Base-by-base conservation (phyloP, 2,113 vertebrate species). In the Sitta europaea region DNA sequence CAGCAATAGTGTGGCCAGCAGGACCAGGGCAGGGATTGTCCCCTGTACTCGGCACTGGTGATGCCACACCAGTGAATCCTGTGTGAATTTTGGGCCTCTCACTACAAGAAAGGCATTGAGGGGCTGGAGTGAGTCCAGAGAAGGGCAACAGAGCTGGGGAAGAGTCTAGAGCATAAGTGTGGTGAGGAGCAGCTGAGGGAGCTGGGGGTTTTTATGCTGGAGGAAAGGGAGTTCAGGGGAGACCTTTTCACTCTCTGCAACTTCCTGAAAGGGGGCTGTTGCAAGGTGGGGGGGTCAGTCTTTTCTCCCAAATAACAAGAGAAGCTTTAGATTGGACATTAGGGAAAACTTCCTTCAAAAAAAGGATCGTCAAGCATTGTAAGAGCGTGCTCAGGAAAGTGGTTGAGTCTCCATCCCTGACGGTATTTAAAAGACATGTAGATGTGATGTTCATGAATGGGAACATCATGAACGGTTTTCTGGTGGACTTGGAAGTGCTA, bases 21-120 rank as follows among this genome's bases (percentile, higher is more conserved):
- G 54, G 54, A 25, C 2, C 33, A 81, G 36, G 20, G 14, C 36
- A 81, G 14, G 0, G 62, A 51, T 12, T 20, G 8, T 22, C 8
- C 7, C 2, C 9, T 58, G 28, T 28, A 3, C 50, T 45, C 0
- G 0, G 43, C 50, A 20, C 18, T 63, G 33, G 10, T 57, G 43
- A 45, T 2, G 14, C 8, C 2, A 5, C 10, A 70, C 0, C 29
- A 40, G 51, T 5, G 3, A 35, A 38, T 31, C 11, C 10, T 20
- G 3, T 45, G 42, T 11, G 35, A 43, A 9, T 73, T 92, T 42
- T 14, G 8, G 31, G 17, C 23, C 0, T 2, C 43, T 53, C 28
- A 24, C 24, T 28, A 12, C 25, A 27, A 10, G 9, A 62, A 50
- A 12, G 48, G 9, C 14, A 45, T 1, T n/a, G 28, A 57, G 12